Conservation (phyloP, 1,140 invertebrate species). For the Hycleus phaleratus region DNA sequence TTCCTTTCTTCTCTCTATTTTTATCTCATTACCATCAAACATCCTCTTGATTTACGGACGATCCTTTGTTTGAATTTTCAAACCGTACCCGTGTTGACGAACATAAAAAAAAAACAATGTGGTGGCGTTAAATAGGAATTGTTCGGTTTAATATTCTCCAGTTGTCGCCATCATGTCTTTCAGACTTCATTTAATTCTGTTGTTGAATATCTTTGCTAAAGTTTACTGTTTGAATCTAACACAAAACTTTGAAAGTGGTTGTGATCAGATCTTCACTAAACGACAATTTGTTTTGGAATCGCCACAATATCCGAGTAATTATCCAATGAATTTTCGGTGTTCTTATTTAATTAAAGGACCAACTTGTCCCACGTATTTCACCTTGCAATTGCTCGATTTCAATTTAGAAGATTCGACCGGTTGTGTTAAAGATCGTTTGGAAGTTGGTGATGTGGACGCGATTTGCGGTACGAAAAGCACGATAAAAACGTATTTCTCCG, state of each 20-base stretch:
- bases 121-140: too few species aligned
- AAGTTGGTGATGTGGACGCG: conserved; percentile 38
- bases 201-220: too few species aligned
- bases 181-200: too few species aligned
- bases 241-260: conserved; percentile 12
- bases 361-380: conserved; percentile 46
- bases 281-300: conserved; percentile 40
- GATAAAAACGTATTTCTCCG: conserved; percentile 42
- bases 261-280: conserved; percentile 27
- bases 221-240: background rate
- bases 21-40: conserved; percentile 9
- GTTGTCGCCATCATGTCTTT: too few species aligned
- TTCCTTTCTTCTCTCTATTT: too few species aligned
- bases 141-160: too few species aligned
- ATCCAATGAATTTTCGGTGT: conserved; percentile 43
- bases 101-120: too few species aligned
- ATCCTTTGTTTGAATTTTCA: conserved; percentile 7
- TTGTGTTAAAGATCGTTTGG: conserved; percentile 46
- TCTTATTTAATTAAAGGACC: conserved; percentile 45
- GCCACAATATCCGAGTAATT: conserved; percentile 47
- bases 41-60: conserved; percentile 9
- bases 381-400: conserved; percentile 50
- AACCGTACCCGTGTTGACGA: too few species aligned
- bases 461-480: conserved; percentile 45
- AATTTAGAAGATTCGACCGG: conserved; percentile 41